Evolutionary conservation across 23 tunicate genomes (phyloP).

Genomic region (Ciona savignyi): DNA sequence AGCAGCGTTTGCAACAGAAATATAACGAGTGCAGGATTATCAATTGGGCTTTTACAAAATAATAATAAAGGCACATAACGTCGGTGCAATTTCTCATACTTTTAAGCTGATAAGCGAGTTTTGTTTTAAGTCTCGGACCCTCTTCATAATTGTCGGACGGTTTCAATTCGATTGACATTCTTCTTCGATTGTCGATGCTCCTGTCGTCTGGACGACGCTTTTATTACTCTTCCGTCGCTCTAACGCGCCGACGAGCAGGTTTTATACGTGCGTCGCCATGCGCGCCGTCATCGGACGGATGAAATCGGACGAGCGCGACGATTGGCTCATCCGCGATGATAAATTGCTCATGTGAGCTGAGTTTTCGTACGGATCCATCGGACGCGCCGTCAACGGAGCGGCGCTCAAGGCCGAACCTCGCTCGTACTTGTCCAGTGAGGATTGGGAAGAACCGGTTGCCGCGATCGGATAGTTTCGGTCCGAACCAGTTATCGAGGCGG

Average conservation of each 20-base stretch:
- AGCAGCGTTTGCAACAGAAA: too few relatives aligned
- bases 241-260: not conserved
- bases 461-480: slow-evolving; percentile 9
- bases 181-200: not conserved
- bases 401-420: slow-evolving; percentile 45
- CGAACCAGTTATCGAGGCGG: slow-evolving; percentile 7
- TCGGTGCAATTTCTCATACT: not conserved
- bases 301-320: slow-evolving; percentile 68
- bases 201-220: not conserved
- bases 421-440: slow-evolving; percentile 58
- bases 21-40: not conserved
- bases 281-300: slow-evolving; percentile 48
- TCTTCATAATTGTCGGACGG: too few relatives aligned
- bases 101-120: too few relatives aligned
- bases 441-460: slow-evolving; percentile 47
- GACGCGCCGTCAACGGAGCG: slow-evolving; percentile 19
- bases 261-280: slow-evolving; percentile 87
- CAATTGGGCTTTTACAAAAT: not conserved
- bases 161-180: not conserved
- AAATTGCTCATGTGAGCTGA: slow-evolving; percentile 22
- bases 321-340: slow-evolving; percentile 54
- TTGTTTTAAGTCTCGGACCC: too few relatives aligned
- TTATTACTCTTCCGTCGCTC: too few relatives aligned
- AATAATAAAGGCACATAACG: not conserved
- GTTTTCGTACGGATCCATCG: slow-evolving; percentile 14